Evolutionary conservation across 2,888 invertebrate genomes (phyloP).

Genomic region (Orthosia gracilis): DNA sequence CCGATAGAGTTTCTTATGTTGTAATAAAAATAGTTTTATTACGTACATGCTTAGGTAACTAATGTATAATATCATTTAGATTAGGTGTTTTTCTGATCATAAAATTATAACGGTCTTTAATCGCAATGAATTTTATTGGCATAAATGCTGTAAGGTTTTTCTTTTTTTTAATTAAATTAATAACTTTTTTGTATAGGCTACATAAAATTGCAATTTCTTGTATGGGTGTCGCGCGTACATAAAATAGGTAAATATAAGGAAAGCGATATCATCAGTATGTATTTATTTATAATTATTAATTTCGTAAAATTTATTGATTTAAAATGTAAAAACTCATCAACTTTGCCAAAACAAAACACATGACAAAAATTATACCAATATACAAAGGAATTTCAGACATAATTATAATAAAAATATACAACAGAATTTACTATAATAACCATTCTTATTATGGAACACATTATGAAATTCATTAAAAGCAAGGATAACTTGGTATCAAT

Average conservation of each 20-base stretch:
- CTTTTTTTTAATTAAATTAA: too few species aligned
- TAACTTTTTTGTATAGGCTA: neutral
- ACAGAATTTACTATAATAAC: slow-evolving; percentile 26
- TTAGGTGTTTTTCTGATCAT: slow-evolving; percentile 23
- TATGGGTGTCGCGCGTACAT: neutral
- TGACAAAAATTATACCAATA: slow-evolving; percentile 27
- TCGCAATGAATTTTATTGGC: neutral
- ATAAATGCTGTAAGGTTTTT: neutral
- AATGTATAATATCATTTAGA: slow-evolving; percentile 30
- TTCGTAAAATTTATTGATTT: too few species aligned
- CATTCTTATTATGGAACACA: slow-evolving; percentile 42
- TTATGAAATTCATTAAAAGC: slow-evolving; percentile 63
- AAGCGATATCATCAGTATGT: neutral
- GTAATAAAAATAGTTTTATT: slow-evolving; percentile 57
- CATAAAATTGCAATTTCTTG: neutral
- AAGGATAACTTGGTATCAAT: slow-evolving; percentile 57
- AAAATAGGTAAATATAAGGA: neutral
- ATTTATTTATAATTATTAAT: neutral
- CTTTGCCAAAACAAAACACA: slow-evolving; percentile 8
- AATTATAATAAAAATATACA: slow-evolving; percentile 34
- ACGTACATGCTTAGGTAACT: slow-evolving; percentile 23
- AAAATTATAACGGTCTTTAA: slow-evolving; percentile 3
- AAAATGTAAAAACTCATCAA: neutral
- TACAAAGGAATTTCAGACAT: slow-evolving; percentile 27
- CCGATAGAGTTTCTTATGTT: slow-evolving; percentile 54